Evolutionary conservation across 1,140 invertebrate genomes (phyloP), one percentile per base, ranked within the genome.

Genomic region (Penaeus vannamei): DNA sequence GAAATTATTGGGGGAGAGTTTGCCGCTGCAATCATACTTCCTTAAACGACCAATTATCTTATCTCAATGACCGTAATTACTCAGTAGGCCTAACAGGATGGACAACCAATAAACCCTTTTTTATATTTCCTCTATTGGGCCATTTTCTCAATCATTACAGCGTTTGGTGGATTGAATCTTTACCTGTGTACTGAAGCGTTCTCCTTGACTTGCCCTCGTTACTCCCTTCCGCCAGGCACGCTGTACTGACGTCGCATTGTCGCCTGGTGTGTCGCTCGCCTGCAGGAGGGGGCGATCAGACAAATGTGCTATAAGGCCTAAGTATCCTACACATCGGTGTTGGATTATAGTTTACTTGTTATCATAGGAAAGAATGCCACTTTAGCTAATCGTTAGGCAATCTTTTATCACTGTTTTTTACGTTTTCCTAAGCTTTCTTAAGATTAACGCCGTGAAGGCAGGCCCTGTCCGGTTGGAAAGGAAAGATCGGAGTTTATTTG

Each of bases 401-500:
- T 46, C 76, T 36, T 79, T 79, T 79, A 79, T 79, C 46, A 22
- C 32, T 22, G 29, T 36, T 79, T 79, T 79, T 79, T 79, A 79
- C 32, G 29, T 46, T 79, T 46, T 46, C 22, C n/a, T 36, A 23
- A 79, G 76, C 46, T 79, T 79, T 29, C 76, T 46, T 79, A 36
- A 79, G 76, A 79, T 72, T 79, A 79, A 46, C 76, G 8, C 32
- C 22, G 76, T 79, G 76, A 79, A 79, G 46, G 76, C 22, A 79
- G 76, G 29, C 76, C 22, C 76, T 79, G 76, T 79, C 76, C 76
- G 53, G 53, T 36, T 20, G 76, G 76, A 36, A 36, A 46, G 46
- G 76, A 23, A 46, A 36, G 76, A 23, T 36, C 46, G 76, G 76
- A 79, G 76, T 79, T 79, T 79, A 79, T 79, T 79, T 79, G 46